These are phyloP conservation scores for Volucella bombylans DNA, from an alignment of 2,888 invertebrate species.

Conservation along the genomic window DNA sequence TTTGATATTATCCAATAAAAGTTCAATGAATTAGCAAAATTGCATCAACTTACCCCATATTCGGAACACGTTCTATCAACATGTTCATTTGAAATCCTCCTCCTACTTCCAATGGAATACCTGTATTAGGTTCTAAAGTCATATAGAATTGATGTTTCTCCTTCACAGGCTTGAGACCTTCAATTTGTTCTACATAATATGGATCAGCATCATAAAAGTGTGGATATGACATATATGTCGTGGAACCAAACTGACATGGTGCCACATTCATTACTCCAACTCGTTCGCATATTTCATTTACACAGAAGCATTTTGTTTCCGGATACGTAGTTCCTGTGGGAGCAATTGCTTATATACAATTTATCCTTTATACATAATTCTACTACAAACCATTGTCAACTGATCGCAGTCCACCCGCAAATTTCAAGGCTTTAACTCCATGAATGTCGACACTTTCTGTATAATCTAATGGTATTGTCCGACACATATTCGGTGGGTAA, in stretches of 20 bases:
- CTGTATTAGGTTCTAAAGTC: slow-evolving; percentile 89
- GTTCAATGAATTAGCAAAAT: too few species aligned
- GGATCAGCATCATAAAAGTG: slow-evolving; percentile 92
- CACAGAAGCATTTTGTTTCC: slow-evolving; percentile 88
- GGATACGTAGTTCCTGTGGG: slow-evolving; percentile 84
- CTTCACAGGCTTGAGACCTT: slow-evolving; percentile 87
- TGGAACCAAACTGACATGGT: slow-evolving; percentile 89
- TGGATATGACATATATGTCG: slow-evolving; percentile 91
- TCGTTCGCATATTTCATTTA: slow-evolving; percentile 86
- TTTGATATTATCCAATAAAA: too few species aligned
- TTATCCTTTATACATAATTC: not conserved
- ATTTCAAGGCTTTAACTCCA: slow-evolving; percentile 87
- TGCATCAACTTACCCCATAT: slow-evolving; percentile 85
- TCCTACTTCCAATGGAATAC: slow-evolving; percentile 89
- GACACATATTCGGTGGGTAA: slow-evolving; percentile 90
- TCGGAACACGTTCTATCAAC: slow-evolving; percentile 85
- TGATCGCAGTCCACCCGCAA: slow-evolving; percentile 85
- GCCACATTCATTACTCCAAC: slow-evolving; percentile 89
- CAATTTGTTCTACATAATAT: slow-evolving; percentile 85
- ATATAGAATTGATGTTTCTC: slow-evolving; percentile 90
- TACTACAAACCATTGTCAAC: slow-evolving; percentile 86
- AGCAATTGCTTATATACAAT: not conserved
- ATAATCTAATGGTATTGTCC: slow-evolving; percentile 86
- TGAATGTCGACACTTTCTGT: slow-evolving; percentile 84
- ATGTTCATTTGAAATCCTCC: slow-evolving; percentile 92